Conservation (phyloP, 1,140 invertebrate species). For the Dendrolimus kikuchii region DNA sequence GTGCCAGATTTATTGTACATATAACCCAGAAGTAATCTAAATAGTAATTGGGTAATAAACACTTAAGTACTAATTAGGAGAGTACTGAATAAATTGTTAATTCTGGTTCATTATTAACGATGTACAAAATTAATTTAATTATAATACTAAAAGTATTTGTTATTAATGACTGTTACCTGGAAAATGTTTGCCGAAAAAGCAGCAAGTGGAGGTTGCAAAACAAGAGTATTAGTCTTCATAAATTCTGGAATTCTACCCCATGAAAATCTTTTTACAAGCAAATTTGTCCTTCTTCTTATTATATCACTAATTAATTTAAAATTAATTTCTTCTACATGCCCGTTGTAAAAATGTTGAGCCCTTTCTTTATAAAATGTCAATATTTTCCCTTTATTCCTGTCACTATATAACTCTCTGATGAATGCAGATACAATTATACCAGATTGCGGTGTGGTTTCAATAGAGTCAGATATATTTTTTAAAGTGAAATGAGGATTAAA, state of each 20-base stretch:
- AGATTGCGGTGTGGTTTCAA: slow-evolving; percentile 75
- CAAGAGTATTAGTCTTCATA: slow-evolving; percentile 79
- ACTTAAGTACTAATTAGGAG: no score
- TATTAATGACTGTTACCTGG: slow-evolving; percentile 60
- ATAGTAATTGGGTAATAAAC: no score
- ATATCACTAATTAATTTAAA: slow-evolving; percentile 86
- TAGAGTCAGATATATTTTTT: slow-evolving; percentile 86
- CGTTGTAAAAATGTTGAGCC: slow-evolving; percentile 88
- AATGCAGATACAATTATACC: slow-evolving; percentile 84
- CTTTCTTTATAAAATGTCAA: slow-evolving; percentile 89
- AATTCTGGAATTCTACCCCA: slow-evolving; percentile 84
- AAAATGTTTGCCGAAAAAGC: slow-evolving; percentile 86
- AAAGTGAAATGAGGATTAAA: slow-evolving; percentile 91
- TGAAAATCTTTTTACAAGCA: slow-evolving; percentile 84
- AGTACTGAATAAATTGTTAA: no score
- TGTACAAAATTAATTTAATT: not conserved
- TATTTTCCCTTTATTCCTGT: slow-evolving; percentile 82
- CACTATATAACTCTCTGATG: slow-evolving; percentile 84
- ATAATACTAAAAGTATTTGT: no score
- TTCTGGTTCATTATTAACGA: no score
- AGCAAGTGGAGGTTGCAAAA: slow-evolving; percentile 81
- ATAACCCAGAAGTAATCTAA: no score
- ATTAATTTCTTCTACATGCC: slow-evolving; percentile 86
- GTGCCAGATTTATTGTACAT: no score
- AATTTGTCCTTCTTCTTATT: slow-evolving; percentile 82